These are phyloP conservation scores for Irena cyanogastra DNA, from an alignment of 2,113 vertebrate genomes.

Conservation along the genomic window DNA sequence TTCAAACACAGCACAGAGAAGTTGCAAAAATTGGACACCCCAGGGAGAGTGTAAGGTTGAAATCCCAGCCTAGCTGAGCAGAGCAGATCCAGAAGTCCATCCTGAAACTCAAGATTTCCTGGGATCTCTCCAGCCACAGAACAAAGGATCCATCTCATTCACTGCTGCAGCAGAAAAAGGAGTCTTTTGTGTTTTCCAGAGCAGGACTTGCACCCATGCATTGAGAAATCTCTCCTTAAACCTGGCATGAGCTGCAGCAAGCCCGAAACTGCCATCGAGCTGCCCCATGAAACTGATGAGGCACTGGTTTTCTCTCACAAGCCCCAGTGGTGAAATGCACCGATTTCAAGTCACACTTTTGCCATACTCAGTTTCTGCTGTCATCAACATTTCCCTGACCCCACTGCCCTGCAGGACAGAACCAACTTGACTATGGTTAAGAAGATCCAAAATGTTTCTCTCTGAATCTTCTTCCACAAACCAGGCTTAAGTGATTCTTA, in stretches of 20 bases:
- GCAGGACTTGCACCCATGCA: background rate
- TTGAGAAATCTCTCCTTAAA: background rate
- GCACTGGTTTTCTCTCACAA: background rate
- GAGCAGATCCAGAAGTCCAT: background rate
- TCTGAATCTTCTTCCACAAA: background rate
- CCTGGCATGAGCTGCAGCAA: background rate
- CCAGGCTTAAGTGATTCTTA: background rate
- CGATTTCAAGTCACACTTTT: constrained; percentile 19
- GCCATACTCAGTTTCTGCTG: background rate
- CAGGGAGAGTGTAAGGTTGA: background rate
- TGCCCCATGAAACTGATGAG: constrained; percentile 1
- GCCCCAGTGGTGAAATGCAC: background rate
- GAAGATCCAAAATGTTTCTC: background rate
- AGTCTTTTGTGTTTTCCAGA: background rate
- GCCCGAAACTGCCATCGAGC: background rate
- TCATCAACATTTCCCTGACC: background rate
- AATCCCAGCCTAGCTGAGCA: background rate
- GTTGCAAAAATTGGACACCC: background rate
- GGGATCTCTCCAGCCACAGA: background rate
- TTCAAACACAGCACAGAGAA: background rate
- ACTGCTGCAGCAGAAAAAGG: background rate
- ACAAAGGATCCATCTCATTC: background rate
- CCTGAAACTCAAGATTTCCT: background rate
- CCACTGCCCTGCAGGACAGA: background rate
- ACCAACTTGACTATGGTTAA: background rate